Conservation (phyloP, 2,888 invertebrate genomes). For the Scrobipalpa costella region DNA sequence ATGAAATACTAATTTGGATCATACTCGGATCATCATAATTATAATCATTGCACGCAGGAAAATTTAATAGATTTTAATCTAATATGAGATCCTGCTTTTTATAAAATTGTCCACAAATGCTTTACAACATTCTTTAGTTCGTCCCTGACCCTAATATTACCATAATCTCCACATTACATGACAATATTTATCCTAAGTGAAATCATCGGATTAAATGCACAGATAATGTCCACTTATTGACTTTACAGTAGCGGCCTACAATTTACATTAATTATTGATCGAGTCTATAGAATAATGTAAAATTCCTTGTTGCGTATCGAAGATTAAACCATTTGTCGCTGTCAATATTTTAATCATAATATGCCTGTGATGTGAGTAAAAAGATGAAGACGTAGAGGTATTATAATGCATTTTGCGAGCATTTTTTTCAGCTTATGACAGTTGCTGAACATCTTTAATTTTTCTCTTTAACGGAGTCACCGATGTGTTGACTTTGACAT, state of each 20-base stretch:
- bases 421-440: no score
- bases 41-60: no score
- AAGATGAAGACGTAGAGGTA: background rate
- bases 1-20: no score
- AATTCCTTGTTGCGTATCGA: background rate
- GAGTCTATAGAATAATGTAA: constrained; percentile 17
- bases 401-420: background rate
- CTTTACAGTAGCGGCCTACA: constrained; percentile 13
- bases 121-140: background rate
- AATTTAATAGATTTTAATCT: no score
- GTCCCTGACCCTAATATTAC: constrained; percentile 5
- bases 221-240: constrained; percentile 22
- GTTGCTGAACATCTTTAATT: no score
- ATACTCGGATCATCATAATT: no score
- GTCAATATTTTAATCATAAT: constrained; percentile 26
- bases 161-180: constrained; percentile 13
- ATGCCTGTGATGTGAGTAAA: constrained; percentile 11
- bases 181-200: constrained; percentile 19
- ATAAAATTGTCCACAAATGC: no score
- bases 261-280: constrained; percentile 22
- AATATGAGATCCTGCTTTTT: no score
- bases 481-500: no score
- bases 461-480: no score
- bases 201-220: constrained; percentile 11
- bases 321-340: constrained; percentile 25